Evolutionary conservation across 2,113 vertebrate species (phyloP).

Genomic region (Menura novaehollandiae): DNA sequence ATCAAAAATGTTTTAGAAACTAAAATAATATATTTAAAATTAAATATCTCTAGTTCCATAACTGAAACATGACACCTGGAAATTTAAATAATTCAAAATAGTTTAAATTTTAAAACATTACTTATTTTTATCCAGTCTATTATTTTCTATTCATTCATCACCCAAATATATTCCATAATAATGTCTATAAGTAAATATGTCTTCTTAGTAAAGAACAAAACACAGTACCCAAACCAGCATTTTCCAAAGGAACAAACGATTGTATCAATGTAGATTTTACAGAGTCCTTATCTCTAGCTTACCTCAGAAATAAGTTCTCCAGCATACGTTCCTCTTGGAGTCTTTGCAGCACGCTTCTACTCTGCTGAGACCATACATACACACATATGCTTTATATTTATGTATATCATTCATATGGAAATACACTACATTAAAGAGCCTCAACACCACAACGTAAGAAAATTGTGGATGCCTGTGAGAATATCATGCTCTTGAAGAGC

Average conservation of each 20-base stretch:
- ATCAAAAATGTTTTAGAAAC: background rate
- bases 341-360: constrained; percentile 10
- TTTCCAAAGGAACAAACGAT: background rate
- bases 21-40: background rate
- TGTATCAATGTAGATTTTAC: background rate
- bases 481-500: constrained; percentile 1
- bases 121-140: background rate
- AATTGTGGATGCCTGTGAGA: constrained; percentile 17
- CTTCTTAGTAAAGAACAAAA: background rate
- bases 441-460: background rate
- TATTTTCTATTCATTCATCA: background rate
- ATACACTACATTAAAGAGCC: constrained; percentile 18
- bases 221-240: background rate
- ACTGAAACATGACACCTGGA: background rate
- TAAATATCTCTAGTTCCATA: background rate
- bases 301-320: constrained; percentile 55
- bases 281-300: constrained; percentile 37
- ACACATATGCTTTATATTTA: background rate
- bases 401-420: background rate
- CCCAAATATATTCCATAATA: background rate
- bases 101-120: background rate
- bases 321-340: background rate
- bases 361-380: background rate
- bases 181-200: background rate
- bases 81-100: background rate